Evolutionary conservation across 2,888 invertebrate genomes (phyloP).

Genomic region (Palloptera scutellata): DNA sequence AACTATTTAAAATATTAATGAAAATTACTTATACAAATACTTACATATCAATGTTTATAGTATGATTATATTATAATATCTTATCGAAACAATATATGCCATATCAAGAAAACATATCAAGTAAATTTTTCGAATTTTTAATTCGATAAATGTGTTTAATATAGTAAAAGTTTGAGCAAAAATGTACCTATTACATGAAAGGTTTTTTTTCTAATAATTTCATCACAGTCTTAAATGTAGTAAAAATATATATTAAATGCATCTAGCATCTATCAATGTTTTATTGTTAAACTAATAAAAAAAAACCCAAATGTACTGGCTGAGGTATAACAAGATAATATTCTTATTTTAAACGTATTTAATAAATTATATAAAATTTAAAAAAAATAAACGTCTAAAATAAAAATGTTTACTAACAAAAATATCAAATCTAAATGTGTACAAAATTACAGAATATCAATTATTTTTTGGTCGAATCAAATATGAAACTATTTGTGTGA

Average conservation of each 20-base stretch:
- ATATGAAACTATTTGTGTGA: constrained; percentile 19
- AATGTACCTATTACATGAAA: constrained; percentile 1
- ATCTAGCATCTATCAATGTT: too few species aligned
- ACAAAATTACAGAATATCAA: constrained; percentile 35
- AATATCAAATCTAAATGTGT: constrained; percentile 28
- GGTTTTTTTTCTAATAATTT: too few species aligned
- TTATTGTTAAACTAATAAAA: constrained; percentile 10
- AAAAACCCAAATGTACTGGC: constrained; percentile 49
- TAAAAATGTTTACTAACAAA: constrained; percentile 29
- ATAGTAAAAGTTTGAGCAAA: constrained; percentile 26
- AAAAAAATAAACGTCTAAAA: constrained; percentile 29
- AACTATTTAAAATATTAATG: too few species aligned
- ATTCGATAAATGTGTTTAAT: constrained; percentile 8
- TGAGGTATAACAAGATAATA: constrained; percentile 47
- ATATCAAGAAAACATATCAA: constrained; percentile 11
- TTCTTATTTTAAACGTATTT: constrained; percentile 23
- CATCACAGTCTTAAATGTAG: too few species aligned
- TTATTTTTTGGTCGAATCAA: neutral
- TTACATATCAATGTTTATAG: too few species aligned
- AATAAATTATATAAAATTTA: constrained; percentile 8
- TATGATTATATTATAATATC: too few species aligned
- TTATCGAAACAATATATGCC: too few species aligned
- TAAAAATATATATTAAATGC: too few species aligned
- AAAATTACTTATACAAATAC: too few species aligned
- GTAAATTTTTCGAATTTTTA: constrained; percentile 15